A percentile compares a stretch with the other conserved stretches of the same genome.
Conservation (phyloP, 2,888 invertebrate species). For the Latrodectus elegans region DNA sequence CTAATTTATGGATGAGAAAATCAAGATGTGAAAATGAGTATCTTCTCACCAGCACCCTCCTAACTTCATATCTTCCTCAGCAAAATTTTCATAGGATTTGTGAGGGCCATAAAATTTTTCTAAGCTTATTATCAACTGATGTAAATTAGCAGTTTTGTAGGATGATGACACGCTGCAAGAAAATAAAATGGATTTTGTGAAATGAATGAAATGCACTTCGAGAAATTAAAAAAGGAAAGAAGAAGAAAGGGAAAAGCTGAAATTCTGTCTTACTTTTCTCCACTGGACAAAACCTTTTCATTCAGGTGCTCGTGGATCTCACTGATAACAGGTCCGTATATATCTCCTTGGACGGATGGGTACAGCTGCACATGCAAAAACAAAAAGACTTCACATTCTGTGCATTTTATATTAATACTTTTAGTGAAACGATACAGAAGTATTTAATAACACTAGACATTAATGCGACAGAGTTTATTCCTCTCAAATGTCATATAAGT, state of each 20-base stretch:
- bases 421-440: too few species aligned
- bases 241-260: too few species aligned
- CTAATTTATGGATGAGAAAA: background rate
- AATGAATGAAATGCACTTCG: too few species aligned
- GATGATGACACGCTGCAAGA: conserved; percentile 40
- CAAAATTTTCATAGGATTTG: conserved; percentile 44
- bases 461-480: too few species aligned
- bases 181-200: background rate
- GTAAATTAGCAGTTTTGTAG: conserved; percentile 55
- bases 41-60: conserved; percentile 55
- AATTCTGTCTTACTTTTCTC: conserved; percentile 44
- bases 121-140: conserved; percentile 46
- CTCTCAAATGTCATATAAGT: too few species aligned
- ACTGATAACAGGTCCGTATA: conserved; percentile 54
- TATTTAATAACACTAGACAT: too few species aligned
- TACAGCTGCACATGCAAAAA: conserved; percentile 40
- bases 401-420: too few species aligned
- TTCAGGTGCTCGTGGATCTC: conserved; percentile 58
- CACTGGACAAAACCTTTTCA: conserved; percentile 32
- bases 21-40: background rate
- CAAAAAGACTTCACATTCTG: background rate
- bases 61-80: conserved; percentile 61
- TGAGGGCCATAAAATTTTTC: conserved; percentile 54
- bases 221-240: too few species aligned
- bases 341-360: conserved; percentile 65